These are phyloP conservation scores for Microchirus variegatus DNA, from an alignment of 2,797 vertebrate species.

Conservation along the genomic window DNA sequence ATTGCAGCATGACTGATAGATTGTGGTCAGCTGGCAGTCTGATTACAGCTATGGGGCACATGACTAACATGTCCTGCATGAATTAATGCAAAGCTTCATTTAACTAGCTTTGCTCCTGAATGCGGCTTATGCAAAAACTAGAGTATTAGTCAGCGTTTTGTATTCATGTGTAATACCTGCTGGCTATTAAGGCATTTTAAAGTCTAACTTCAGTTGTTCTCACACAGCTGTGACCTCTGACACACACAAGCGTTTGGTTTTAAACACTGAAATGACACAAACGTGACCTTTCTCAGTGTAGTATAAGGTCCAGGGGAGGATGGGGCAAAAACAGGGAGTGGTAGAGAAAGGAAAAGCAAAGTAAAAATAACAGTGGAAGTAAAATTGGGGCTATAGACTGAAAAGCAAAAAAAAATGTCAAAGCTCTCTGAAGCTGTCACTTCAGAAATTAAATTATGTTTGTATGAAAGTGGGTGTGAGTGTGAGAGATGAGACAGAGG, in stretches of 20 bases:
- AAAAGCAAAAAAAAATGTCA: conserved; percentile 43
- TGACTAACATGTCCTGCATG: too few species aligned
- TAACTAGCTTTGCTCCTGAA: conserved; percentile 29
- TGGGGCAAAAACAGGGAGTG: conserved; percentile 25
- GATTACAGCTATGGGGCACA: too few species aligned
- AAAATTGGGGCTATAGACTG: conserved; percentile 17
- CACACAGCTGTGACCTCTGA: conserved; percentile 52
- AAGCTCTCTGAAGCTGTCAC: conserved; percentile 31
- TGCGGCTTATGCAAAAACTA: conserved; percentile 12
- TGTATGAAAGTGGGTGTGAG: conserved; percentile 7
- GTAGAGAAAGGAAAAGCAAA: conserved; percentile 4
- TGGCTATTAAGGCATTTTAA: conserved; percentile 41
- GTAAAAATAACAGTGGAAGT: conserved; percentile 16
- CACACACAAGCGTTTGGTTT: conserved; percentile 44
- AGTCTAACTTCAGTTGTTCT: conserved; percentile 40
- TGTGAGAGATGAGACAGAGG: conserved; percentile 13
- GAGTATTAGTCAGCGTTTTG: conserved; percentile 18
- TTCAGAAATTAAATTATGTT: conserved; percentile 21
- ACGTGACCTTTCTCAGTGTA: conserved; percentile 54
- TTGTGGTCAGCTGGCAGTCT: too few species aligned
- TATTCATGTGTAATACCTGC: conserved; percentile 22
- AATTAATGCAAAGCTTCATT: background rate
- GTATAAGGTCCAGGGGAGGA: conserved; percentile 34
- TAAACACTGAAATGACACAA: conserved; percentile 39
- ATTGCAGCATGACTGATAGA: too few species aligned